Conservation (phyloP, 2,797 vertebrate genomes). For the Characodon lateralis region DNA sequence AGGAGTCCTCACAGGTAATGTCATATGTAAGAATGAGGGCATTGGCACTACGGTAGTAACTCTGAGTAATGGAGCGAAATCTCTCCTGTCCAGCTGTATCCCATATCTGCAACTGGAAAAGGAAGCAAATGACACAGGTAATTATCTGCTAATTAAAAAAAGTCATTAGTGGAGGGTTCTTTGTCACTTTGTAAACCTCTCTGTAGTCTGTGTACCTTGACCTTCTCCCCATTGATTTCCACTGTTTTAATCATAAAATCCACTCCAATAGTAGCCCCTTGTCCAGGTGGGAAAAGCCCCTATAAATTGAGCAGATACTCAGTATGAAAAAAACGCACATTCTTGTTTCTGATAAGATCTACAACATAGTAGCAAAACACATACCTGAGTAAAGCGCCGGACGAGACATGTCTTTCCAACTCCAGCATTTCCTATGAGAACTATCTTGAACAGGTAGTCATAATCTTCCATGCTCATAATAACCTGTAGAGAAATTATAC, state of each 20-base stretch:
- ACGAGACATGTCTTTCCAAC: constrained; percentile 99
- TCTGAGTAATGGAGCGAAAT: constrained; percentile 99
- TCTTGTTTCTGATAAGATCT: not conserved
- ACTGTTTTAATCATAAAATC: constrained; percentile 99
- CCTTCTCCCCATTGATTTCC: constrained; percentile 98
- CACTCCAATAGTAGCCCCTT: constrained; percentile 98
- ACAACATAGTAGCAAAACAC: constrained; percentile 39
- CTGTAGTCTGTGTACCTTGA: constrained; percentile 84
- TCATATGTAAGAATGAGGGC: constrained; percentile 98
- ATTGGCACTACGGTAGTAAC: constrained; percentile 98
- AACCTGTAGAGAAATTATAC: constrained; percentile 76
- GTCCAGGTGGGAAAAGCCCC: constrained; percentile 98
- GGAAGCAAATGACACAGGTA: constrained; percentile 12
- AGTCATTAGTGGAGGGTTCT: not conserved
- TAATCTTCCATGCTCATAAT: constrained; percentile 99
- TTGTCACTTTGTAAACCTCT: not conserved
- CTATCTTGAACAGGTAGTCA: constrained; percentile 99
- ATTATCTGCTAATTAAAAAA: not conserved
- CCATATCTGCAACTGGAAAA: constrained; percentile 96
- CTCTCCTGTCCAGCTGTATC: constrained; percentile 98
- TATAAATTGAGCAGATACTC: constrained; percentile 49
- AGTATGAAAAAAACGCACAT: not conserved
- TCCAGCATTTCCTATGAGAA: constrained; percentile 98
- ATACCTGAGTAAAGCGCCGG: constrained; percentile 97
- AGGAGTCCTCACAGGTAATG: constrained; percentile 99